phyloP scores from a whole-genome alignment of 2,113 vertebrate genomes.

The Brachyhypopomus occidentalis region DNA sequence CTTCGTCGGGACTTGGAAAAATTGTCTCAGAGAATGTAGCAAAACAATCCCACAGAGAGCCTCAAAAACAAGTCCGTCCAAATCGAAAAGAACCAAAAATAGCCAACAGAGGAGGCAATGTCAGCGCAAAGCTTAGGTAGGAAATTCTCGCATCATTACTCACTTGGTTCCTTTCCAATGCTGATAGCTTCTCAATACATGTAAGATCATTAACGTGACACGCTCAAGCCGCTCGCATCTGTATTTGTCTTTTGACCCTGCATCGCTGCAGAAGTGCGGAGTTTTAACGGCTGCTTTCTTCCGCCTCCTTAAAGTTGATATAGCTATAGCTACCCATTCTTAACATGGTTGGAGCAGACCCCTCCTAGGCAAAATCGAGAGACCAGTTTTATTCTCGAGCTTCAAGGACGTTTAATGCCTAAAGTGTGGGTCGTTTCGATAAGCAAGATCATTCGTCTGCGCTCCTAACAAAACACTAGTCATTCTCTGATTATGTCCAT shows the following conservation, averaged over 20 bases:
- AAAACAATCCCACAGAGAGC: conserved; percentile 41
- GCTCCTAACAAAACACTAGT: too few species aligned
- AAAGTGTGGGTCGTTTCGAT: neutral
- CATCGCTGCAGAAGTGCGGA: too few species aligned
- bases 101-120: conserved; percentile 47
- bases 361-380: neutral
- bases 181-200: neutral
- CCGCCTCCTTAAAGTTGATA: too few species aligned
- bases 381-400: neutral
- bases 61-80: conserved; percentile 42
- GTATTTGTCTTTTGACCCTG: too few species aligned
- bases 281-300: too few species aligned
- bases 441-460: neutral
- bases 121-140: conserved; percentile 68
- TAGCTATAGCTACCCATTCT: too few species aligned
- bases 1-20: conserved; percentile 24
- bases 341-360: neutral
- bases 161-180: neutral
- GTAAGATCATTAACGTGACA: too few species aligned
- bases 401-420: neutral
- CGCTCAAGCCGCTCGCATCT: too few species aligned
- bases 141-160: conserved; percentile 37
- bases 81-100: conserved; percentile 51
- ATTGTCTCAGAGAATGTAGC: conserved; percentile 61
- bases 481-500: too few species aligned